Percentiles rank a stretch among this genome's conserved stretches.
phyloP scores from a whole-genome alignment of 2,113 vertebrate species.

The Vulpes lagopus region DNA sequence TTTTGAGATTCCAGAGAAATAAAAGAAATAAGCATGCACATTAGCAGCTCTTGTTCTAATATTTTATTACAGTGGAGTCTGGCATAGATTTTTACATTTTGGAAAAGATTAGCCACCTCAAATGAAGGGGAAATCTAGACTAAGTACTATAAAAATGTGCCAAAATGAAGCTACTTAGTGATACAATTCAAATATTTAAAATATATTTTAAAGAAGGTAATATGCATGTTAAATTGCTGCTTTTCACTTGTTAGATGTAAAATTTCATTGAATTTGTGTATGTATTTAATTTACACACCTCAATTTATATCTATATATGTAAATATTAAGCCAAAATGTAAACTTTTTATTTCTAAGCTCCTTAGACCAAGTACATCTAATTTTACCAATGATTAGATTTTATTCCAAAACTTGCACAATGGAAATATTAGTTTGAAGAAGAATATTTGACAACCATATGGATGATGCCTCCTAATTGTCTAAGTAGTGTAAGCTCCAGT shows the following conservation, averaged over 20 bases:
- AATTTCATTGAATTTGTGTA: not conserved
- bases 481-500: not conserved
- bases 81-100: not conserved
- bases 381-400: not conserved
- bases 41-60: not conserved
- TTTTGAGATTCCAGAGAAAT: not conserved
- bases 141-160: not conserved
- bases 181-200: not conserved
- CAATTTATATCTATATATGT: not conserved
- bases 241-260: not conserved
- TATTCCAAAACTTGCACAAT: not conserved
- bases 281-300: not conserved
- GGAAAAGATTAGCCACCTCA: not conserved
- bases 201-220: not conserved
- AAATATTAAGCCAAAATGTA: not conserved
- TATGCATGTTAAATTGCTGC: not conserved
- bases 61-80: not conserved
- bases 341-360: not conserved
- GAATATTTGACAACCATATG: not conserved
- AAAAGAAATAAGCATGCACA: not conserved
- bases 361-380: not conserved
- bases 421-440: not conserved
- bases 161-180: not conserved
- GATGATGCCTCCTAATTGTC: not conserved
- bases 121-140: not conserved